Percentiles rank a stretch among this genome's conserved stretches.
Conservation (phyloP, 2,113 vertebrate species). For the Chionodraco myersi region DNA sequence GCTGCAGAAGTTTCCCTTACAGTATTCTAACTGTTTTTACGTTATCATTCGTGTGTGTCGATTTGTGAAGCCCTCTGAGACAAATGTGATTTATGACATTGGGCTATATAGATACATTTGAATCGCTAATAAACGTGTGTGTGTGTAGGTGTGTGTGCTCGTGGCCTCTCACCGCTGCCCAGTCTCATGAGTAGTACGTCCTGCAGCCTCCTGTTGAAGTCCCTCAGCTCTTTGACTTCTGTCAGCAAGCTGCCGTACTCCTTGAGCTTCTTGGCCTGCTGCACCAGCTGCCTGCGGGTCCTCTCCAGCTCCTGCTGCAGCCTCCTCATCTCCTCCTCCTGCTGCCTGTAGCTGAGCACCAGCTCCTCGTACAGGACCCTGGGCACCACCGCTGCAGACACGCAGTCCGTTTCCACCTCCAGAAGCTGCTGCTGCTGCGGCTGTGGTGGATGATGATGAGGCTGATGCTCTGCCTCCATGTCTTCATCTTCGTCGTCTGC, state of each 20-base stretch:
- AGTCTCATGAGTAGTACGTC: slow-evolving; percentile 97
- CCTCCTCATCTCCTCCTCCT: slow-evolving; percentile 97
- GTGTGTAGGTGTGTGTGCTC: slow-evolving; percentile 22
- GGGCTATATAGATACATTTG: too few relatives aligned
- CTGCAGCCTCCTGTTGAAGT: slow-evolving; percentile 98
- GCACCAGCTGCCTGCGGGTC: slow-evolving; percentile 95
- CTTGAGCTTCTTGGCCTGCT: slow-evolving; percentile 99
- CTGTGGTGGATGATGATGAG: slow-evolving; percentile 69
- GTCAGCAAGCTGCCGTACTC: slow-evolving; percentile 96
- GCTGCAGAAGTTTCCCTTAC: too few relatives aligned
- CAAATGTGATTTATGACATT: too few relatives aligned
- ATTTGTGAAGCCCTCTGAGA: too few relatives aligned
- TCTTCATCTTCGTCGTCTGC: slow-evolving; percentile 82
- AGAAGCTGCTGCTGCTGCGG: slow-evolving; percentile 73
- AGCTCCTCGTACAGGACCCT: slow-evolving; percentile 96
- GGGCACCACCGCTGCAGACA: slow-evolving; percentile 89
- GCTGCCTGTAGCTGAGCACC: slow-evolving; percentile 96
- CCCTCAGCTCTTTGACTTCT: slow-evolving; percentile 98
- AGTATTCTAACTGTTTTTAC: too few relatives aligned
- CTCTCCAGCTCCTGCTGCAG: slow-evolving; percentile 97
- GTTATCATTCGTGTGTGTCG: too few relatives aligned
- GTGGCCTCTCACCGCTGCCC: slow-evolving; percentile 91
- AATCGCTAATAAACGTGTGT: background rate
- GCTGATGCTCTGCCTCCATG: slow-evolving; percentile 77
- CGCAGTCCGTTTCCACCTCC: slow-evolving; percentile 74